Evolutionary conservation across 2,888 invertebrate species (phyloP).

Genomic region (Zygaena filipendulae): DNA sequence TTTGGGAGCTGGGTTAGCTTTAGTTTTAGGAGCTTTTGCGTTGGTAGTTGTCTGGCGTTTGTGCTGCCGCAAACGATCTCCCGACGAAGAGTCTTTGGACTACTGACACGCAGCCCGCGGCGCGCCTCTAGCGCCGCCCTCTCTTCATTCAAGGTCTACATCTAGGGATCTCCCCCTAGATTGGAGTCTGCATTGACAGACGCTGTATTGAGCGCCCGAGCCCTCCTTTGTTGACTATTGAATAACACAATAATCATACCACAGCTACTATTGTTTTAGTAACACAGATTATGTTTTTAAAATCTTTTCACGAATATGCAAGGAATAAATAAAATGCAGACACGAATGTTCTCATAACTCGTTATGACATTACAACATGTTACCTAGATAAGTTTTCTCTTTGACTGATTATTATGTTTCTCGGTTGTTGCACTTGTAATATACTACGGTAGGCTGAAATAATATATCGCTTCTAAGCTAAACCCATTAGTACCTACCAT

Average conservation of each 20-base stretch:
- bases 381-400: too few relatives aligned
- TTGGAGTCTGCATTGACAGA: slow-evolving; percentile 67
- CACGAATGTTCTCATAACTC: too few relatives aligned
- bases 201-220: slow-evolving; percentile 54
- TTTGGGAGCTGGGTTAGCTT: slow-evolving; percentile 70
- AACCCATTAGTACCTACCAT: too few relatives aligned
- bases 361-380: too few relatives aligned
- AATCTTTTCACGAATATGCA: too few relatives aligned
- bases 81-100: slow-evolving; percentile 71
- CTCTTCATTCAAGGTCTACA: slow-evolving; percentile 48
- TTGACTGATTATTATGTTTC: too few relatives aligned
- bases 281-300: too few relatives aligned
- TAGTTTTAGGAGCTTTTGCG: slow-evolving; percentile 65
- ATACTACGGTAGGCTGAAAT: too few relatives aligned
- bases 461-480: too few relatives aligned
- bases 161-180: slow-evolving; percentile 55
- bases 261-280: slow-evolving; percentile 19
- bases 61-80: slow-evolving; percentile 69
- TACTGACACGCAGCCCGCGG: slow-evolving; percentile 71
- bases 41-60: slow-evolving; percentile 70
- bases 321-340: too few relatives aligned
- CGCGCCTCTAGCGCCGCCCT: slow-evolving; percentile 54
- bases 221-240: slow-evolving; percentile 36
- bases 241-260: slow-evolving; percentile 20
- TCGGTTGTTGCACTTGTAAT: too few relatives aligned